Base-by-base conservation (phyloP, 2,888 invertebrate species). In the Mesorhabditis sp. region DNA sequence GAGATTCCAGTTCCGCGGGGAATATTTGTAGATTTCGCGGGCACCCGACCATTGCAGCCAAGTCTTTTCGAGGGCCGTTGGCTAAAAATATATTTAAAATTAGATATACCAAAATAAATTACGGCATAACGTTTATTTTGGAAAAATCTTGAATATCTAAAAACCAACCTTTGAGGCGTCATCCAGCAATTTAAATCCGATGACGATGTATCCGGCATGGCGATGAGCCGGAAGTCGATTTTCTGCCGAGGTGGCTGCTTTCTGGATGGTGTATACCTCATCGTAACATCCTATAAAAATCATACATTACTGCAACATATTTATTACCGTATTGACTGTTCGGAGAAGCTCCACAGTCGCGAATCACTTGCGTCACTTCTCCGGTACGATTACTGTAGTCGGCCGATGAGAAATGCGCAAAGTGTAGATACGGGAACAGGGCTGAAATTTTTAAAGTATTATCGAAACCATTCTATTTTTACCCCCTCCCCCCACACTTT, bases 21-120 rank as follows among this genome's bases (percentile, higher is more conserved):
- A 82, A 69, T 81, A 80, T 67, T 83, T 84, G 74, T 84, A 83
- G 65, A 84, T 83, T 68, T 85, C 83, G 10, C 82, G 72, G 4
- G 85, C 84, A 10, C 85, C 84, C 4, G 81, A 78, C 84, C 84
- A 84, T 13, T 69, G 71, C 7, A 83, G 76, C 84, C 84, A 84
- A 44, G 76, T 74, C 66, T 77, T 77, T 68, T 83, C 83, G n/a
- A 83, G 75, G 5, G 67, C 71, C 13, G 72, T 70, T 58, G 76
- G 74, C 43, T 72, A 44, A 42, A 66, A 70, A 45, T 7, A 62
- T n/a, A 28, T 28, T 28, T 28, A 28, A 28, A 28, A 7, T 66
- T 7, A 13, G 13, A n/a, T 44, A 15, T 13, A 62, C 28, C 6
- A 7, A 7, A n/a, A 62, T 62, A 62, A 7, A 13, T 28, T 62